Percentiles rank a stretch among this genome's conserved stretches.
These are phyloP conservation scores for Xenotilapia longispinis DNA, from an alignment of 2,113 vertebrate genomes.

Conservation along the genomic window DNA sequence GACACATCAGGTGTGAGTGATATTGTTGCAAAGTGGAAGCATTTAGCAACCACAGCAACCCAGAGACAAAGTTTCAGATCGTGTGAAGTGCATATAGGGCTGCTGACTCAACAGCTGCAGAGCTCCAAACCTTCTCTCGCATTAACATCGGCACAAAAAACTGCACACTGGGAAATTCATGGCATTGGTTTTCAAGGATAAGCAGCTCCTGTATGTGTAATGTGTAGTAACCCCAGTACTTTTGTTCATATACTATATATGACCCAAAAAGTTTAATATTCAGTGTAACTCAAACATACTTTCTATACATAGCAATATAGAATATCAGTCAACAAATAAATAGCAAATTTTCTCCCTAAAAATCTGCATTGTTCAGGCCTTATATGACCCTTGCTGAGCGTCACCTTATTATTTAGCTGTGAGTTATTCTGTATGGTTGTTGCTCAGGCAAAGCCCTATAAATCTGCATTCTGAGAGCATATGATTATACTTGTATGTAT, in stretches of 20 bases:
- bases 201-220: neutral
- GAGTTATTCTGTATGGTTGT: neutral
- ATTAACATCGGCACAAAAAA: neutral
- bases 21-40: neutral
- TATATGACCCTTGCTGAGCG: neutral
- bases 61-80: neutral
- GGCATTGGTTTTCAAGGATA: neutral
- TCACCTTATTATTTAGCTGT: neutral
- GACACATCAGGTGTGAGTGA: neutral
- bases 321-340: neutral
- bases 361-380: neutral
- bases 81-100: neutral
- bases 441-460: neutral
- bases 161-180: neutral
- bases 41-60: neutral
- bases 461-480: neutral
- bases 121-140: neutral
- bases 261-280: neutral
- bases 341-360: neutral
- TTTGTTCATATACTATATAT: neutral
- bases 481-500: neutral
- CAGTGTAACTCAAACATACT: neutral
- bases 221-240: neutral
- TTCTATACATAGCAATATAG: neutral
- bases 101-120: neutral